A percentile compares a stretch with the other conserved stretches of the same genome.
These are phyloP conservation scores for Petrolisthes manimaculis DNA, from an alignment of 2,888 invertebrate genomes.

Conservation along the genomic window DNA sequence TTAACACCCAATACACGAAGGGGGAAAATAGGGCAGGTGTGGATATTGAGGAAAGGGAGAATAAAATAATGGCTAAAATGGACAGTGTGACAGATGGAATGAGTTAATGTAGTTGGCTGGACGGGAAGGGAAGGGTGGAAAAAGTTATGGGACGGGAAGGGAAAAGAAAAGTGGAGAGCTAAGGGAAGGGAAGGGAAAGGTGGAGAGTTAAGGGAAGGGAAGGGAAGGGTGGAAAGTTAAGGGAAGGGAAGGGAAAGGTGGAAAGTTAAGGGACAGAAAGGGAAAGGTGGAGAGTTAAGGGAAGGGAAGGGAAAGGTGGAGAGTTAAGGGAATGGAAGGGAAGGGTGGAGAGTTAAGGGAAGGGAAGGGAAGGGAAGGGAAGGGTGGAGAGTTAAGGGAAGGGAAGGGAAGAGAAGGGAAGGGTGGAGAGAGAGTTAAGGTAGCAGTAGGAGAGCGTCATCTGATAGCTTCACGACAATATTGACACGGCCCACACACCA, in stretches of 20 bases:
- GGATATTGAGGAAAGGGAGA: too few relatives aligned
- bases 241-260: neutral
- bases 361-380: neutral
- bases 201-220: neutral
- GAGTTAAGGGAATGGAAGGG: too few relatives aligned
- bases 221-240: neutral
- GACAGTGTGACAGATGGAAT: too few relatives aligned
- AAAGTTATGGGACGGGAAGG: neutral
- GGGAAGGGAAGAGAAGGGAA: neutral
- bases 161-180: neutral
- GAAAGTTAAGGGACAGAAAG: neutral
- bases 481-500: constrained; percentile 53
- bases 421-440: neutral
- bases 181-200: neutral
- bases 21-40: too few relatives aligned
- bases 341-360: neutral
- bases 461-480: constrained; percentile 54
- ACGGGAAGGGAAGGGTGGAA: neutral
- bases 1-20: too few relatives aligned
- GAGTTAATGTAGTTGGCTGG: neutral
- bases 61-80: too few relatives aligned
- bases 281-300: neutral
- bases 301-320: neutral
- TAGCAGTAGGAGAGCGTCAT: constrained; percentile 23
- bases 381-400: neutral